Evolutionary conservation across 2,797 vertebrate genomes (phyloP).

Genomic region (Orestias chungarensis): DNA sequence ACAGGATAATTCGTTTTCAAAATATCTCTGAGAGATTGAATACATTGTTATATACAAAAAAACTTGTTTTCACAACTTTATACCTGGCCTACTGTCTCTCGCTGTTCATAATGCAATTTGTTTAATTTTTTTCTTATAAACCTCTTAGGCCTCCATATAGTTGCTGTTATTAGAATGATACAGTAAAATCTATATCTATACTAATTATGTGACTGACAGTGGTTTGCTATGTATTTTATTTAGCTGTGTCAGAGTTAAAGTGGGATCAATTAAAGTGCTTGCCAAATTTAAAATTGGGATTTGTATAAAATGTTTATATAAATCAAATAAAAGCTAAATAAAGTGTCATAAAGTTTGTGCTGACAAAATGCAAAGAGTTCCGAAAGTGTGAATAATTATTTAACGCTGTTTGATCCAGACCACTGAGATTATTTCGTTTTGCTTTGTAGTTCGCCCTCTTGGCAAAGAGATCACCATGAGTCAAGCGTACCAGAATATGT

Average conservation of each 20-base stretch:
- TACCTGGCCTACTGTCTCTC: no score
- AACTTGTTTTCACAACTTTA: no score
- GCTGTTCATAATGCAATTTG: no score
- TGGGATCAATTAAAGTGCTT: not conserved
- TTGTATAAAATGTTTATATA: not conserved
- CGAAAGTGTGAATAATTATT: not conserved
- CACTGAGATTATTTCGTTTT: slow-evolving; percentile 21
- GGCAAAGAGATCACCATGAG: slow-evolving; percentile 98
- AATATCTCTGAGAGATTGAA: not conserved
- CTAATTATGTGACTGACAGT: no score
- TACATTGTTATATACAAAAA: not conserved
- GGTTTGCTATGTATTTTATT: no score
- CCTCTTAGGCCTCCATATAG: no score
- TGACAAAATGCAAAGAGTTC: not conserved
- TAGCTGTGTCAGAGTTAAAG: no score
- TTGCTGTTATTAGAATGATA: no score
- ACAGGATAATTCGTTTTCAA: not conserved
- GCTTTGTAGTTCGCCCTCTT: slow-evolving; percentile 90
- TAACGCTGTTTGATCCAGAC: not conserved
- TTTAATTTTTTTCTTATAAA: not conserved
- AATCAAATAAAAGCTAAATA: not conserved
- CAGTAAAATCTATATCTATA: no score
- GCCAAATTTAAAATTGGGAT: not conserved
- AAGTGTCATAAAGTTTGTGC: no score
- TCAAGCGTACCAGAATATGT: slow-evolving; percentile 99